phyloP scores from a whole-genome alignment of 2,113 vertebrate species.

The Pomatostomus ruficeps region DNA sequence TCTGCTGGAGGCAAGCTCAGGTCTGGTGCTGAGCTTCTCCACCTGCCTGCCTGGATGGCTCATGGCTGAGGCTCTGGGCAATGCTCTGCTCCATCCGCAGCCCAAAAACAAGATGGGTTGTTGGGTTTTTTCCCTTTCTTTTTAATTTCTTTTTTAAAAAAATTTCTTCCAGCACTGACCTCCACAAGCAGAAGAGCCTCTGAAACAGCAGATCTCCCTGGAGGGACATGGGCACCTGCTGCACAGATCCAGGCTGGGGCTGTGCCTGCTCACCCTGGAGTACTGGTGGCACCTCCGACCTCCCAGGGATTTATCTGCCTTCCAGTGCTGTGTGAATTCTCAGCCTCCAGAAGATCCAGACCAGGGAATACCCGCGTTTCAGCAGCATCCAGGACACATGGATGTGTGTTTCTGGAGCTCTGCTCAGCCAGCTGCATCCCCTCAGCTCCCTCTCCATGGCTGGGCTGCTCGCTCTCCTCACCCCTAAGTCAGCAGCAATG shows the following conservation, averaged over 20 bases:
- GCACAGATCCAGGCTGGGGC: background rate
- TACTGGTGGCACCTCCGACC: background rate
- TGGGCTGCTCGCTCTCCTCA: background rate
- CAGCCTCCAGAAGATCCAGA: background rate
- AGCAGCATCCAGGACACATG: rapidly evolving
- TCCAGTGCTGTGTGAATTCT: background rate
- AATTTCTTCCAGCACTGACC: background rate
- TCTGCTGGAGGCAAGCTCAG: background rate
- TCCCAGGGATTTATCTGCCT: background rate
- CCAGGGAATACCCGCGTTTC: background rate
- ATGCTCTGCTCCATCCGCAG: background rate
- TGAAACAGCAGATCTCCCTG: background rate
- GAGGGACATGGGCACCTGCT: background rate
- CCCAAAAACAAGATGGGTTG: background rate
- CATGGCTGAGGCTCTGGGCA: background rate
- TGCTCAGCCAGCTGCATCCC: background rate
- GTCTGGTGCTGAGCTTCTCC: background rate
- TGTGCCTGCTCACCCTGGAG: background rate
- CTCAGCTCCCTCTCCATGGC: background rate
- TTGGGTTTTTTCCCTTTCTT: background rate
- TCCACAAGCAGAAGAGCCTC: background rate
- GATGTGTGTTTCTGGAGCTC: background rate
- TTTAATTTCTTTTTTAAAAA: background rate
- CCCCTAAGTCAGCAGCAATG: background rate
- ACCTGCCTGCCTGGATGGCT: background rate